Conservation (phyloP, 2,113 vertebrate species). For the Murina feae region DNA sequence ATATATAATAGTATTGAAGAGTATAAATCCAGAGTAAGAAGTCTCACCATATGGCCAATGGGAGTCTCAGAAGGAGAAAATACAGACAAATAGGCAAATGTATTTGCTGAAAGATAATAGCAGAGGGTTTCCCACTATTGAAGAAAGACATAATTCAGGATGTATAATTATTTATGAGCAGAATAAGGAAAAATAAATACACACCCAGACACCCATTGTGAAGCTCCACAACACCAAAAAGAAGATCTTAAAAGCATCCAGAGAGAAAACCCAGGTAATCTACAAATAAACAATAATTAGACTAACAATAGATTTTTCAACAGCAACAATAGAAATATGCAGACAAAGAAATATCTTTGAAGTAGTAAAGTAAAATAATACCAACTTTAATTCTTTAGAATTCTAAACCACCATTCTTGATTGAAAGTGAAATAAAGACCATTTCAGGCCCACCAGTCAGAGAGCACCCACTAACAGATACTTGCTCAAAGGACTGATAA, state of each 20-base stretch:
- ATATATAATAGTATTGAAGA: neutral
- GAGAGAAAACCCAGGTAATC: neutral
- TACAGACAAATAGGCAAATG: neutral
- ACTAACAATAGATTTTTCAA: neutral
- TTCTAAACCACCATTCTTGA: neutral
- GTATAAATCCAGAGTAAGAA: neutral
- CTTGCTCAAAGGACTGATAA: neutral
- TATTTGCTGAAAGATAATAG: neutral
- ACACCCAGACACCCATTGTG: neutral
- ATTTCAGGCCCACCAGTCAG: neutral
- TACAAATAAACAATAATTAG: neutral
- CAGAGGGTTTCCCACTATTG: neutral
- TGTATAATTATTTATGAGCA: neutral
- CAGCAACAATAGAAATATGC: neutral
- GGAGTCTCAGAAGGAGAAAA: neutral
- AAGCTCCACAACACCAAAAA: neutral
- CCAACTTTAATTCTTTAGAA: neutral
- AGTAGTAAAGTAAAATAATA: neutral
- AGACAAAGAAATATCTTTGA: neutral
- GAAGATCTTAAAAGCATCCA: neutral
- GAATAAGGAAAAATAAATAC: constrained; percentile 25
- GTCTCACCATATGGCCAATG: neutral
- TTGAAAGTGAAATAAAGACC: neutral
- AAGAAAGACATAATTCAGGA: neutral
- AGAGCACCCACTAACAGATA: neutral